Base-by-base conservation (phyloP, 2,797 vertebrate species). In the Pangasius macronema region DNA sequence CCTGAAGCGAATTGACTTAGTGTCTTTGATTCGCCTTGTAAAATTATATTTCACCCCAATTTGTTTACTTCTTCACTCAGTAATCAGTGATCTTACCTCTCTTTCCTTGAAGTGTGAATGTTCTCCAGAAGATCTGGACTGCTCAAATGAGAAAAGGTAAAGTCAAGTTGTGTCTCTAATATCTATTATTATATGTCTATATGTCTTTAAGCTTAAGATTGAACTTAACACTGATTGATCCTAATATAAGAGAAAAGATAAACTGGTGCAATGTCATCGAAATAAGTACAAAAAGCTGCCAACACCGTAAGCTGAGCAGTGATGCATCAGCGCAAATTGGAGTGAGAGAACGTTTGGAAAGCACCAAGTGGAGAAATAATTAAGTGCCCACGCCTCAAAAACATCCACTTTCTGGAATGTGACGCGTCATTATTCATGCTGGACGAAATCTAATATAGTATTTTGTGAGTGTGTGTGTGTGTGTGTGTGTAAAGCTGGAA, bases 41-140 rank as follows among this genome's bases (percentile, higher is more conserved):
- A 16, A 55, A 77, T 30, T 30, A 30, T 27, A 27, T 53, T 30
- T 53, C 27, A 16, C 14, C 9, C 30, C 22, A 79, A 55, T 33
- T 22, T 80, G 18, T 11, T 33, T 36, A 39, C 10, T 22, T 27
- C 53, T 11, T 59, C 39, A n/a, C 33, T 81, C 55, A n/a, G 13
- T n/a, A 16, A 42, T 36, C 7, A 4, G 0, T 61, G 7, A n/a
- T 57, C 93, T 93, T 87, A 96, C 96, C 93, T 94, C 0, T 87
- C 76, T 82, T 92, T 95, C 75, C 91, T 92, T 73, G 93, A 91
- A 80, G 89, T 89, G 49, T 88, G 80, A 0, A 86, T 89, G 59
- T 95, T 93, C 85, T 96, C 94, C 87, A 94, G 92, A 90, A 95
- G 92, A 90, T 95, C 95, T 61, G 93, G 94, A 90, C 96, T 96